Evolutionary conservation across 2,888 invertebrate genomes (phyloP), one percentile per base, ranked within the genome.

Genomic region (Romanomermis culicivorax): DNA sequence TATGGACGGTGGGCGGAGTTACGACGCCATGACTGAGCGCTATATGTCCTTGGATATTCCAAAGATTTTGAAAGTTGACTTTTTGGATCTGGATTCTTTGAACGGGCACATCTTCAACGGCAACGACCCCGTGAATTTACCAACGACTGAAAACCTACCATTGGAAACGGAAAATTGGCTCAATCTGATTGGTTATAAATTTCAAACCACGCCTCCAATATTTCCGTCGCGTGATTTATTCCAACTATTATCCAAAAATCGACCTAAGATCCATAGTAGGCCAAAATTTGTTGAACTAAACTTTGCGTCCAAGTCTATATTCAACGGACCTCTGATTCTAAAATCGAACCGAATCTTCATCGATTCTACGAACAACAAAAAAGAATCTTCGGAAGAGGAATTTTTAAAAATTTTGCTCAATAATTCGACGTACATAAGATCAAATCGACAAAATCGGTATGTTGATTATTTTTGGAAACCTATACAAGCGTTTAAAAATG

Each of bases 21-120:
- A 58, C 36, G 59, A 60, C 56, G 27, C 54, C 23, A 36, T 29
- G 14, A 55, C 51, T 29, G 59, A 58, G 20, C 29, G 58, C 24
- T 60, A 50, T 30, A 53, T 60, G 58, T 56, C 57, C 7, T 43
- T 52, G 2, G 27, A 51, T 1, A 36, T 50, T 4, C 20, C 14
- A 1, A 14, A 47, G 2, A 30, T 56, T 29, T 20, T 26, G 11
- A 14, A 27, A 4, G 17, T 59, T 4, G 53, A 59, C 36, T 24
- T 52, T 48, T 56, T 52, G 30, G 23, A 48, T 27, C 57, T 57
- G 1, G 57, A 58, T 24, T 17, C 30, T 2, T 27, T 53, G 25
- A 54, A 56, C 42, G 4, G 11, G 7, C 50, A 7, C 11, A 14
- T 27, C 11, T 49, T 49, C 23, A 45, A 45, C 23, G 23, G 23